phyloP scores from a whole-genome alignment of 1,140 invertebrate genomes.

The Carcinoscorpius rotundicauda region DNA sequence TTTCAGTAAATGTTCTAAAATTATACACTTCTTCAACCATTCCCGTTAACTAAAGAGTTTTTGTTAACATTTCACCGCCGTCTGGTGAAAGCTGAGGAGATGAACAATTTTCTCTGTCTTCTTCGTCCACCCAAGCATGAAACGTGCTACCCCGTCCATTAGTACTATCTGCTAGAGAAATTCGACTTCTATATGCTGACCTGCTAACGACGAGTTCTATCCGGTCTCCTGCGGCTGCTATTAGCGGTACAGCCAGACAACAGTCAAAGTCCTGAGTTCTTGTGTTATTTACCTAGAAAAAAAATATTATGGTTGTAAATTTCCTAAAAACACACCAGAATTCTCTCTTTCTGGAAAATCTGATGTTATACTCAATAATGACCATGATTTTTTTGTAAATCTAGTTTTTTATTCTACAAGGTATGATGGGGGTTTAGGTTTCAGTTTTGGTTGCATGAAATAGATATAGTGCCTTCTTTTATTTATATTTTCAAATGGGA shows the following conservation, averaged over 20 bases:
- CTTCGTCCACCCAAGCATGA: constrained; percentile 12
- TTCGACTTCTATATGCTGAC: constrained; percentile 14
- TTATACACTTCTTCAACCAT: too few species aligned
- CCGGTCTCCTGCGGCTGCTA: constrained; percentile 73
- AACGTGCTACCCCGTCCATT: constrained; percentile 4
- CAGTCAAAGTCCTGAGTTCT: constrained; percentile 87
- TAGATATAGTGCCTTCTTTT: too few species aligned
- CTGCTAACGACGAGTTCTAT: constrained; percentile 63
- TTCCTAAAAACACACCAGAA: too few species aligned
- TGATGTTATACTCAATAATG: too few species aligned
- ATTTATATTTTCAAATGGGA: too few species aligned
- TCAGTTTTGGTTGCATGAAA: too few species aligned
- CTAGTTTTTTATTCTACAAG: too few species aligned
- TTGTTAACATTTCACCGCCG: background rate
- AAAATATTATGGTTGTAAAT: too few species aligned
- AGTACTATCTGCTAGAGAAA: constrained; percentile 9
- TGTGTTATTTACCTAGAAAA: constrained; percentile 67
- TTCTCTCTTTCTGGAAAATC: too few species aligned
- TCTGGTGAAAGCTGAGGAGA: background rate
- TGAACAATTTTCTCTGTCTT: background rate
- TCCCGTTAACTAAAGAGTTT: background rate
- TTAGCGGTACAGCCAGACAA: constrained; percentile 80
- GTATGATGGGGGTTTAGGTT: too few species aligned
- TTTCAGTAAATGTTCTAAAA: too few species aligned
- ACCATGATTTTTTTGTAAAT: too few species aligned